These are phyloP conservation scores for Myoxocephalus aenaeus DNA, from an alignment of 2,797 vertebrate genomes.

Conservation along the genomic window DNA sequence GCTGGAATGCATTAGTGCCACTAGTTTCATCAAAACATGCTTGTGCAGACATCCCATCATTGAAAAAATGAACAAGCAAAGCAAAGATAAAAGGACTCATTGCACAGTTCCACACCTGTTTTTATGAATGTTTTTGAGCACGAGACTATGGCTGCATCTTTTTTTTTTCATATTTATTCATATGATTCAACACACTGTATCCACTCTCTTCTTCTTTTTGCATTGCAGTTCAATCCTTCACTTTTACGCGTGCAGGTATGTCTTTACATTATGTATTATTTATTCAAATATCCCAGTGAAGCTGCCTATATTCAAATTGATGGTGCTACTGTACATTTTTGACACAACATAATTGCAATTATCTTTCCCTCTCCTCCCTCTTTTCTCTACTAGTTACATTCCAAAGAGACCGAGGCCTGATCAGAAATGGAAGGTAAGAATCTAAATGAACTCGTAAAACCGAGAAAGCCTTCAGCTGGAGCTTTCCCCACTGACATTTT, in stretches of 20 bases:
- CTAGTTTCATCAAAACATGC: slow-evolving; percentile 27
- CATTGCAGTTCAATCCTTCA: slow-evolving; percentile 90
- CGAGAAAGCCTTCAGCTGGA: slow-evolving; percentile 11
- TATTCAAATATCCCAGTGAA: slow-evolving; percentile 15
- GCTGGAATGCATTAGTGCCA: slow-evolving; percentile 6
- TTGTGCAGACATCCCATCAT: slow-evolving; percentile 13
- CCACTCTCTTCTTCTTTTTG: slow-evolving; percentile 42
- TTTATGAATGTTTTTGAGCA: slow-evolving; percentile 1
- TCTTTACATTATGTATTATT: slow-evolving; percentile 21
- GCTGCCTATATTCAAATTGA: slow-evolving; percentile 2
- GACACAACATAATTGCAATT: slow-evolving; percentile 20
- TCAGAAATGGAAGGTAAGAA: slow-evolving; percentile 95
- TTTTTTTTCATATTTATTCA: not conserved
- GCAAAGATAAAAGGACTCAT: slow-evolving; percentile 18
- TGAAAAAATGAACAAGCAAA: slow-evolving; percentile 43
- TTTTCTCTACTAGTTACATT: slow-evolving; percentile 86
- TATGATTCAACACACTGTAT: slow-evolving; percentile 7
- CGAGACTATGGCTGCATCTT: not conserved
- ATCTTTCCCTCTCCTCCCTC: slow-evolving; percentile 11
- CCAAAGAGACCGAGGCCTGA: slow-evolving; percentile 95
- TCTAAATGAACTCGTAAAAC: slow-evolving; percentile 31
- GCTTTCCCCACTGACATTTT: slow-evolving; percentile 52
- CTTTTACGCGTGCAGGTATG: slow-evolving; percentile 89
- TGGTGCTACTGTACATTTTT: not conserved
- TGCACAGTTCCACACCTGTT: not conserved